Evolutionary conservation across 2,113 vertebrate genomes (phyloP).

Genomic region (Balaenoptera acutorostrata): DNA sequence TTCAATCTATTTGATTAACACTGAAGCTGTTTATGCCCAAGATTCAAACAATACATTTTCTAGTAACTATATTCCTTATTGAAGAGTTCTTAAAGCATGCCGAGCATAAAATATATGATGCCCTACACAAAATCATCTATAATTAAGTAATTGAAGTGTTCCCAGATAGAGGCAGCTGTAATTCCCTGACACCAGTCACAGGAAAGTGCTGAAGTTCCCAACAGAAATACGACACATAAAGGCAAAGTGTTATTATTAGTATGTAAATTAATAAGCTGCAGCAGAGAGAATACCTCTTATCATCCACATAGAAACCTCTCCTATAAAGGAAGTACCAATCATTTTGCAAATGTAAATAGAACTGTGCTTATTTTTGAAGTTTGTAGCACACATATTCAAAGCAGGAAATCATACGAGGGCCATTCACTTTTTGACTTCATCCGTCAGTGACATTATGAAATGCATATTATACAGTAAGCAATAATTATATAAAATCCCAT

Average conservation of each 20-base stretch:
- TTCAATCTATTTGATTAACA: neutral
- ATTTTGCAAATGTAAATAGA: neutral
- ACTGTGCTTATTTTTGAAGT: neutral
- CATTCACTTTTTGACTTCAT: neutral
- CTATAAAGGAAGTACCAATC: neutral
- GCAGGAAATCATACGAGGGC: neutral
- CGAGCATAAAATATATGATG: neutral
- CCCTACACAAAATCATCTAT: neutral
- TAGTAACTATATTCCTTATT: neutral
- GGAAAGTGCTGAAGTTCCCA: neutral
- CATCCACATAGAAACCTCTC: neutral
- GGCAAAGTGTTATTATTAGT: neutral
- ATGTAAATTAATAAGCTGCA: neutral
- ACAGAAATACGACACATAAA: neutral
- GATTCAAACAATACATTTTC: neutral
- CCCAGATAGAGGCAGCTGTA: neutral
- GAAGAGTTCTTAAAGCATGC: neutral
- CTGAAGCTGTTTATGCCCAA: neutral
- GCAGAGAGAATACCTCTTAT: neutral
- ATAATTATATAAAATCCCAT: neutral
- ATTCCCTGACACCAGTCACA: neutral
- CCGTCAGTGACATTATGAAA: neutral
- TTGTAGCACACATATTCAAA: neutral
- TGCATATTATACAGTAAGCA: neutral
- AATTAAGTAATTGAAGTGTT: neutral